Percentiles rank a stretch among this genome's conserved stretches.
phyloP scores from a whole-genome alignment of 2,888 invertebrate genomes.

The Pyrochroa serraticornis region DNA sequence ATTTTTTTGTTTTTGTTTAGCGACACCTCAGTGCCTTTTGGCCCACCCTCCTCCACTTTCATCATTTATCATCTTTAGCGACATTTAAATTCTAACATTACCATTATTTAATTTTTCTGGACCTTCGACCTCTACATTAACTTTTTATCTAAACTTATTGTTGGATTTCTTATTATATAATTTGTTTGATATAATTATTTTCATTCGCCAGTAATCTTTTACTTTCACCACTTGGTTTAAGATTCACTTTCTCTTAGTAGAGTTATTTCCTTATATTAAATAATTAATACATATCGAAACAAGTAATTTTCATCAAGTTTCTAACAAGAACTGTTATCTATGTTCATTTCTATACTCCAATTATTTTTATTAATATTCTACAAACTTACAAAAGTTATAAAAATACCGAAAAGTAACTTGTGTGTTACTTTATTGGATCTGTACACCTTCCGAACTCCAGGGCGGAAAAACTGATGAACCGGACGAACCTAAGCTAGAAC shows the following conservation, averaged over 20 bases:
- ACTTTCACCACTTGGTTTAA: background rate
- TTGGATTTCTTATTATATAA: background rate
- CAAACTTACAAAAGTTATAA: background rate
- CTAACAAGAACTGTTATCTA: no score
- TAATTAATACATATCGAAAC: no score
- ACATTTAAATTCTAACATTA: no score
- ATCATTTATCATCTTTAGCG: no score
- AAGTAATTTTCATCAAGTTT: no score
- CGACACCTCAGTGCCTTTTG: no score
- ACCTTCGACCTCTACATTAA: slow-evolving; percentile 2
- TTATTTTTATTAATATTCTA: background rate
- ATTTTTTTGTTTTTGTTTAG: background rate
- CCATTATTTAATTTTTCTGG: background rate
- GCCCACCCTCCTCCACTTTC: slow-evolving; percentile 25
- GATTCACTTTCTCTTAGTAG: no score
- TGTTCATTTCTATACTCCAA: no score
- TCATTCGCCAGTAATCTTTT: background rate
- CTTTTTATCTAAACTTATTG: no score
- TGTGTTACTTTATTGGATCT: background rate
- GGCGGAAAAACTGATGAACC: slow-evolving; percentile 9
- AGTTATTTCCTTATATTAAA: no score
- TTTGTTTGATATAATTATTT: background rate
- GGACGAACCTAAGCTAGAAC: slow-evolving; percentile 23
- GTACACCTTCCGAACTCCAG: background rate
- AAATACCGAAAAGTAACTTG: slow-evolving; percentile 14